These are phyloP conservation scores for Aldrovandia affinis DNA, from an alignment of 2,797 vertebrate genomes.

Conservation along the genomic window DNA sequence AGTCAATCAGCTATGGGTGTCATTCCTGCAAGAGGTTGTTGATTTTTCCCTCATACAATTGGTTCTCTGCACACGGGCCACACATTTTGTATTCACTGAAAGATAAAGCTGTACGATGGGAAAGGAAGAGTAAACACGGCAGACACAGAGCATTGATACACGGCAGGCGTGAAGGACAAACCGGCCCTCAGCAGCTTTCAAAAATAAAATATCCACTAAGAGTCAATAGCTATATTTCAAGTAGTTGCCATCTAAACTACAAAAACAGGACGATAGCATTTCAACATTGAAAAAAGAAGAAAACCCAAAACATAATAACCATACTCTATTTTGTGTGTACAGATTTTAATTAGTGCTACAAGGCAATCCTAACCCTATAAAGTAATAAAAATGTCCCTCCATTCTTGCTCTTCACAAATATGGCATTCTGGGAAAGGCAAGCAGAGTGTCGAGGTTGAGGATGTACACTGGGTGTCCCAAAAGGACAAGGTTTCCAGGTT, in stretches of 20 bases:
- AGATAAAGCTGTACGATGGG: not conserved
- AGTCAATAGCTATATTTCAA: not conserved
- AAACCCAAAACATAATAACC: not conserved
- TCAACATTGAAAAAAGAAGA: not conserved
- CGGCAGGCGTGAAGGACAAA: not conserved
- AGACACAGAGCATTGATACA: not conserved
- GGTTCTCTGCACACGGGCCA: not conserved
- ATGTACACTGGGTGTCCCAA: conserved; percentile 37
- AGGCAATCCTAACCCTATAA: not conserved
- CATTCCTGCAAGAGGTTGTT: not conserved
- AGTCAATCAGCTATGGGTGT: not conserved
- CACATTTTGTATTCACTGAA: not conserved
- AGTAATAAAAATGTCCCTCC: conserved; percentile 1
- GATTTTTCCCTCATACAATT: not conserved
- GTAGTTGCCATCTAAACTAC: not conserved
- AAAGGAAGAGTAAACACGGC: not conserved
- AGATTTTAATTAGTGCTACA: not conserved
- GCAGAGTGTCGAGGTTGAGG: conserved; percentile 22
- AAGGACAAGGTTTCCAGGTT: conserved; percentile 43
- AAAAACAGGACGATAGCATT: not conserved
- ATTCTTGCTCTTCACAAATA: not conserved
- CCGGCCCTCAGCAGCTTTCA: not conserved
- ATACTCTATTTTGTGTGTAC: not conserved
- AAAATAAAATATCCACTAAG: conserved; percentile 4
- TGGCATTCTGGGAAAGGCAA: not conserved